A percentile compares a stretch with the other conserved stretches of the same genome.
These are phyloP conservation scores for Condylura cristata DNA, from an alignment of 2,113 vertebrate species.

Conservation along the genomic window DNA sequence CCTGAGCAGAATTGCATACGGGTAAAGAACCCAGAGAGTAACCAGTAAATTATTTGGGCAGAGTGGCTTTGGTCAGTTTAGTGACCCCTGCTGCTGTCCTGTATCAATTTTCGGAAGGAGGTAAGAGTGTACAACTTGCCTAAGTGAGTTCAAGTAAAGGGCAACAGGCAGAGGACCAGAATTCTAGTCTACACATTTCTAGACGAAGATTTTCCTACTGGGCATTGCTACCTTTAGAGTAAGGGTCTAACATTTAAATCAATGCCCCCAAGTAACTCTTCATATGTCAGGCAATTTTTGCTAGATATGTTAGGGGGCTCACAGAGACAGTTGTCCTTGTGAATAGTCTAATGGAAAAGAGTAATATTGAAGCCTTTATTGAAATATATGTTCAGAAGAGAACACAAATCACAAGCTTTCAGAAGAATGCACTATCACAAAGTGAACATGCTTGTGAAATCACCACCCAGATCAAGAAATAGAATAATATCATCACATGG, in stretches of 20 bases:
- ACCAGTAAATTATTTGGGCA: no score
- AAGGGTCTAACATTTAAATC: not conserved
- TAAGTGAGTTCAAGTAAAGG: not conserved
- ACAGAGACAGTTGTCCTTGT: not conserved
- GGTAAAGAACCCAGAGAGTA: no score
- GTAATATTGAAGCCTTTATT: not conserved
- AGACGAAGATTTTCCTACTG: not conserved
- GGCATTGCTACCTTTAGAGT: not conserved
- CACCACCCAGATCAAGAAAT: not conserved
- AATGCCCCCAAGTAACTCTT: not conserved
- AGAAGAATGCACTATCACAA: not conserved
- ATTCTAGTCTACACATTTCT: not conserved
- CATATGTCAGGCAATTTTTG: not conserved
- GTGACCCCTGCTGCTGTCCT: no score
- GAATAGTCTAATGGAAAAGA: not conserved
- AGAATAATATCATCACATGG: not conserved
- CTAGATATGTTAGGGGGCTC: not conserved
- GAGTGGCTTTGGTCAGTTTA: no score
- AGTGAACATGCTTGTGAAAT: not conserved
- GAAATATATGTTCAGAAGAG: not conserved
- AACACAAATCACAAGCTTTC: not conserved
- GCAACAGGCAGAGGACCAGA: not conserved
- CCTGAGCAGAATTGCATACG: no score
- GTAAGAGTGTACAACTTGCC: not conserved
- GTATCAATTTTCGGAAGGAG: not conserved